phyloP scores from a whole-genome alignment of 1,140 invertebrate species.

The Parasteatoda tepidariorum region DNA sequence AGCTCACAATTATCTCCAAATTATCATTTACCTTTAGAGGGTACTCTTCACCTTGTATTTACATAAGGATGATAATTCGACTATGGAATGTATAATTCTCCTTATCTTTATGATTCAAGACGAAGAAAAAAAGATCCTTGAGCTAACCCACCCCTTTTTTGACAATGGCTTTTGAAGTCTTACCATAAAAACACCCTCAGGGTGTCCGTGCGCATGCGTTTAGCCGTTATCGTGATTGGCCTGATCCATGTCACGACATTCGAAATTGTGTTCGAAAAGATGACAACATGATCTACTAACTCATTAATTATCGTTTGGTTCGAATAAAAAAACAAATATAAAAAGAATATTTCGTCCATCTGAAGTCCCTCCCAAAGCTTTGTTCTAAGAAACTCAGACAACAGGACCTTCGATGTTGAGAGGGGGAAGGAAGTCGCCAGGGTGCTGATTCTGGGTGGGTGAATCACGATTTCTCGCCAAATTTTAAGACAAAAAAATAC shows the following conservation, averaged over 20 bases:
- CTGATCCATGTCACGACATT: constrained; percentile 35
- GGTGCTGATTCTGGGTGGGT: constrained; percentile 7
- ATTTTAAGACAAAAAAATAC: constrained; percentile 5
- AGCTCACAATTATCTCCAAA: no score
- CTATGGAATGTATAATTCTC: no score
- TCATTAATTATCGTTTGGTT: constrained; percentile 48
- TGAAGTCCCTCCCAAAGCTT: not conserved
- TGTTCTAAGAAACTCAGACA: constrained; percentile 2
- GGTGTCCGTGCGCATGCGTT: constrained; percentile 23
- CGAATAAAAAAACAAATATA: not conserved
- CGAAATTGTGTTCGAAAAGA: constrained; percentile 37
- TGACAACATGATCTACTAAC: constrained; percentile 48
- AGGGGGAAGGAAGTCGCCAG: not conserved
- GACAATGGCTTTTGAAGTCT: not conserved
- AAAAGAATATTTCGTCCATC: not conserved
- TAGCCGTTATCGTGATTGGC: constrained; percentile 33
- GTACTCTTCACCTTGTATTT: no score
- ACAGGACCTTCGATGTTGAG: not conserved
- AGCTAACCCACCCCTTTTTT: not conserved
- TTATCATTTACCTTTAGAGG: no score
- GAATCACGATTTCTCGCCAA: constrained; percentile 53
- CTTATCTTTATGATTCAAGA: no score
- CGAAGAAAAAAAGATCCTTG: no score
- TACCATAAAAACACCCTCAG: not conserved
- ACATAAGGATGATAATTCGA: no score